A percentile compares a stretch with the other conserved stretches of the same genome.
Evolutionary conservation across 2,888 invertebrate genomes (phyloP).

Genomic region (Bedellia somnulentella): DNA sequence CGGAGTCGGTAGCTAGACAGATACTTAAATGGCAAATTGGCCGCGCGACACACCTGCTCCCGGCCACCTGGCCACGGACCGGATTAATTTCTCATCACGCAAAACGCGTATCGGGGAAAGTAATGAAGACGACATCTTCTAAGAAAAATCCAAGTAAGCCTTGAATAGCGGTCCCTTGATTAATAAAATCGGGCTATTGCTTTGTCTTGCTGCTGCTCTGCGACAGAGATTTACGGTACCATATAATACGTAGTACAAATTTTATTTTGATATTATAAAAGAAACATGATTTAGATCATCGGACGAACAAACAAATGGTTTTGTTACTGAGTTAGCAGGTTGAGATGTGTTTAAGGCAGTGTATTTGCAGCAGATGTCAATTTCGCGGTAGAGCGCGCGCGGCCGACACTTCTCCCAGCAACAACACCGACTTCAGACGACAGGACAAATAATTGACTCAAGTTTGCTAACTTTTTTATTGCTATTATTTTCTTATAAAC

Average conservation of each 20-base stretch:
- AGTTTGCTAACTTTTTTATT: too few species aligned
- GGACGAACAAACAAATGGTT: too few species aligned
- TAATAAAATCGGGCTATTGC: constrained; percentile 34
- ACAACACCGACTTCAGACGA: too few species aligned
- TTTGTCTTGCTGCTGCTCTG: constrained; percentile 17
- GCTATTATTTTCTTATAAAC: too few species aligned
- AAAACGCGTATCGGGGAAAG: constrained; percentile 30
- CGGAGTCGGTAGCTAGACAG: constrained; percentile 2
- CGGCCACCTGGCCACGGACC: constrained; percentile 20
- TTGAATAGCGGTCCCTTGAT: constrained; percentile 31
- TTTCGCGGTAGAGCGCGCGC: constrained; percentile 29
- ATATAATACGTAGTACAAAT: too few species aligned
- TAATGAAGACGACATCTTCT: constrained; percentile 45
- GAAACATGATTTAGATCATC: too few species aligned
- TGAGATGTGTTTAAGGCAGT: constrained; percentile 22
- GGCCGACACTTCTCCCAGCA: constrained; percentile 7
- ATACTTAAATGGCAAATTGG: constrained; percentile 28
- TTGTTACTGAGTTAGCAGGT: too few species aligned
- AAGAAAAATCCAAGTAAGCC: constrained; percentile 47
- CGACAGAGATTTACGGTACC: constrained; percentile 11
- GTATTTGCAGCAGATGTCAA: constrained; percentile 33
- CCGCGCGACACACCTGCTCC: constrained; percentile 31
- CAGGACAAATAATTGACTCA: too few species aligned
- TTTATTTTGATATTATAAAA: too few species aligned
- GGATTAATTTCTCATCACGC: constrained; percentile 59